phyloP scores from a whole-genome alignment of 2,797 vertebrate species.

The Philypnodon macrostomus region DNA sequence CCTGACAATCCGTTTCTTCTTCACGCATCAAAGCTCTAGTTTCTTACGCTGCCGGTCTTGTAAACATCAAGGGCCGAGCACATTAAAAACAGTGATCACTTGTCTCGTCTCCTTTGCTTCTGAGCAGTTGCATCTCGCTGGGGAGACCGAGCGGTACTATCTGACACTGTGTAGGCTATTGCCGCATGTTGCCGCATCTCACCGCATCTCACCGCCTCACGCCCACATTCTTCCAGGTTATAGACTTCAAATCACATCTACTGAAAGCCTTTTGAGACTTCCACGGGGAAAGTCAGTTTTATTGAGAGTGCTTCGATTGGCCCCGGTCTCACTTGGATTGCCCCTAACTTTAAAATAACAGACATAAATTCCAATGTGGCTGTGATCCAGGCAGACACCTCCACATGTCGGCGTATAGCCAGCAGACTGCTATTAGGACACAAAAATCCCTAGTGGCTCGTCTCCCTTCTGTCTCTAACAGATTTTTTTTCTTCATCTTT shows the following conservation, averaged over 20 bases:
- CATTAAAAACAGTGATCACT: conserved; percentile 16
- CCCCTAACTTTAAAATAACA: conserved; percentile 56
- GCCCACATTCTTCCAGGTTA: conserved; percentile 37
- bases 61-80: conserved; percentile 18
- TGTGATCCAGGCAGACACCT: conserved; percentile 49
- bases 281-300: conserved; percentile 46
- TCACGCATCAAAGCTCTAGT: conserved; percentile 12
- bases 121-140: conserved; percentile 27
- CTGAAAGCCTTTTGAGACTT: conserved; percentile 50
- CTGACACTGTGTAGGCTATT: conserved; percentile 33
- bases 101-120: conserved; percentile 16
- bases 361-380: conserved; percentile 58
- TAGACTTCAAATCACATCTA: conserved; percentile 61
- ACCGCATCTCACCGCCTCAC: conserved; percentile 32
- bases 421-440: conserved; percentile 36
- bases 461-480: conserved; percentile 29
- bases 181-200: conserved; percentile 27
- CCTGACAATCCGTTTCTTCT: conserved; percentile 13
- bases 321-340: conserved; percentile 51
- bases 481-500: background rate
- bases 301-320: conserved; percentile 60
- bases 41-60: background rate
- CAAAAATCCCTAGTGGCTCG: conserved; percentile 39
- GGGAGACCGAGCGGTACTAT: conserved; percentile 28
- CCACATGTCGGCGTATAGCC: conserved; percentile 36